A percentile compares a stretch with the other conserved stretches of the same genome.
Evolutionary conservation across 2,797 vertebrate genomes (phyloP).

Genomic region (Cercopithecus diana): DNA sequence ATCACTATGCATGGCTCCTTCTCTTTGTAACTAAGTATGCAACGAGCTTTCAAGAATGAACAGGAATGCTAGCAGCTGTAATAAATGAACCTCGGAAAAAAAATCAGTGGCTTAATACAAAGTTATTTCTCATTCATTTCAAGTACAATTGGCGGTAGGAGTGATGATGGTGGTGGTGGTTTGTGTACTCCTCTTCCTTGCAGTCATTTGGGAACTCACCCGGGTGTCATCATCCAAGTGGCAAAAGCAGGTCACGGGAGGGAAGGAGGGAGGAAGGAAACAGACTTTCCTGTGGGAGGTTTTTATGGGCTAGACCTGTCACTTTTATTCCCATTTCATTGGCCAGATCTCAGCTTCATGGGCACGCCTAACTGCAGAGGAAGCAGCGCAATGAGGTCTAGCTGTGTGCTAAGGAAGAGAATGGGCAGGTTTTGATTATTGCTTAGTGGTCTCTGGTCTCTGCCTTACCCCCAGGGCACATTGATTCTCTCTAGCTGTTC

Average conservation of each 20-base stretch:
- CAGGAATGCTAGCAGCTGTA: background rate
- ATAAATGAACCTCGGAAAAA: slow-evolving; percentile 4
- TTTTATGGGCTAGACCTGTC: background rate
- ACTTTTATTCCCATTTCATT: background rate
- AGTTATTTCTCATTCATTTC: slow-evolving; percentile 27
- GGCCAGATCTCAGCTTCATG: background rate
- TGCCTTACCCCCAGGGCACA: background rate
- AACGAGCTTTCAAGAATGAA: background rate
- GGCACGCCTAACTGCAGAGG: background rate
- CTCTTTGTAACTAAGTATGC: slow-evolving; percentile 37
- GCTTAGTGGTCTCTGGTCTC: background rate
- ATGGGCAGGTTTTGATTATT: slow-evolving; percentile 20
- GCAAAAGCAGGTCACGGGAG: background rate
- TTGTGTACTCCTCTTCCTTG: background rate
- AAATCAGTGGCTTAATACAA: slow-evolving; percentile 19
- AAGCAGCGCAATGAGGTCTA: background rate
- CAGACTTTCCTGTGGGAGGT: background rate
- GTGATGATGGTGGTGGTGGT: background rate
- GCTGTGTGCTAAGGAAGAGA: background rate
- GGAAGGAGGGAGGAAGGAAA: background rate
- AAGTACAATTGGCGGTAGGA: background rate
- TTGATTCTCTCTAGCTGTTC: slow-evolving; percentile 19
- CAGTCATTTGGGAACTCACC: background rate
- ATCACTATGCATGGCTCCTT: background rate
- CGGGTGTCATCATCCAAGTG: background rate